These are phyloP conservation scores for Betta splendens DNA, from an alignment of 2,797 vertebrate genomes.

Conservation along the genomic window DNA sequence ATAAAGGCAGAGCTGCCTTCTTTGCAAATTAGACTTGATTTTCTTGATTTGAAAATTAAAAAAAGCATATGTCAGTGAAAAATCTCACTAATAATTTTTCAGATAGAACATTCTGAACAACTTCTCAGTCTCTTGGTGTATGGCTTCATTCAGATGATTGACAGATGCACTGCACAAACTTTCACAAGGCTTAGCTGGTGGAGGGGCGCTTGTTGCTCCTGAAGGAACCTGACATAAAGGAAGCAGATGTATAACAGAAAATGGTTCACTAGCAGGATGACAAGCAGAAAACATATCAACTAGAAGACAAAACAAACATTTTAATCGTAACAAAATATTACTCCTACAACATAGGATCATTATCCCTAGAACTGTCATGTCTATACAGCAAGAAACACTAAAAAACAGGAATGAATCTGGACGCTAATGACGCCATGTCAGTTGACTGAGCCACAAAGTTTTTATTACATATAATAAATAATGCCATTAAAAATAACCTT, in stretches of 20 bases:
- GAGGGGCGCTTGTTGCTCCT: neutral
- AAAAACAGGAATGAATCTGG: neutral
- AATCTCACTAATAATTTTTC: neutral
- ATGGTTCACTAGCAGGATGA: neutral
- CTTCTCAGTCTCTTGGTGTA: slow-evolving; percentile 5
- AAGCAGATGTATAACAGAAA: neutral
- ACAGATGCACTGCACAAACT: neutral
- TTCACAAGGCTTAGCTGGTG: neutral
- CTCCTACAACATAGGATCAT: neutral
- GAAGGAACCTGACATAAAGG: neutral
- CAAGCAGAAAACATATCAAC: too few relatives aligned
- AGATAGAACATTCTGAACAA: neutral
- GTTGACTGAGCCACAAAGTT: too few relatives aligned
- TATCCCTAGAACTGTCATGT: neutral
- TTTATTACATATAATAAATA: too few relatives aligned
- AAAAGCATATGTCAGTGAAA: neutral
- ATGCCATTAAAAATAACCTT: too few relatives aligned
- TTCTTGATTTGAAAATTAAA: slow-evolving; percentile 16
- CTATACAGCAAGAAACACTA: neutral
- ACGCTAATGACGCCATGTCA: too few relatives aligned
- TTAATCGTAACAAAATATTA: neutral
- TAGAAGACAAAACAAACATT: neutral
- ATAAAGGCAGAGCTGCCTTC: neutral
- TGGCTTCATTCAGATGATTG: neutral
- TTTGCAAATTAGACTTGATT: neutral